Evolutionary conservation across 2,797 vertebrate species (phyloP).

Genomic region (Buphagus erythrorhynchus): DNA sequence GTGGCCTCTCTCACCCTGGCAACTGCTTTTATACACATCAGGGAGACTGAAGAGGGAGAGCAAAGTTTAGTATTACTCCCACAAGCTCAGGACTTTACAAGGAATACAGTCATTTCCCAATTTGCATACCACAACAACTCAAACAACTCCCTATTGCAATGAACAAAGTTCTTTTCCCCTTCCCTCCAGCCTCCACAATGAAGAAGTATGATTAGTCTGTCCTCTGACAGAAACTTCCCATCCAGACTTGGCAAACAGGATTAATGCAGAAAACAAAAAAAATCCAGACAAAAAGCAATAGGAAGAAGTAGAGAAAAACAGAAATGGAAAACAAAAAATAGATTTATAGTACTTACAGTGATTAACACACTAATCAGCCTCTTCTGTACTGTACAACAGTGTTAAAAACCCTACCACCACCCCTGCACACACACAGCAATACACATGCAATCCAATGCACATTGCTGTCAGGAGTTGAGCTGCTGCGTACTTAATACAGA

Average conservation of each 20-base stretch:
- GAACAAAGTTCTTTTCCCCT: not conserved
- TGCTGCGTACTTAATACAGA: fast-evolving
- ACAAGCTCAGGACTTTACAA: not conserved
- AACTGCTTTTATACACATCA: not conserved
- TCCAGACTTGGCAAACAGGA: not conserved
- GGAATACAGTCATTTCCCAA: not conserved
- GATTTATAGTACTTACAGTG: not conserved
- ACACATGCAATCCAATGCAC: not conserved
- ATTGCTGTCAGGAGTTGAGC: not conserved
- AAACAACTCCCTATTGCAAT: not conserved
- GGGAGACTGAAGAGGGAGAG: not conserved
- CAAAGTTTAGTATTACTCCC: not conserved
- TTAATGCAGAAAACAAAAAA: not conserved
- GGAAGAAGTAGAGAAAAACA: not conserved
- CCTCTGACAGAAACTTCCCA: not conserved
- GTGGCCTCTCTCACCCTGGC: not conserved
- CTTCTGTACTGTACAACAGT: not conserved
- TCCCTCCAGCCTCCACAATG: not conserved
- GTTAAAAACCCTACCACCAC: not conserved
- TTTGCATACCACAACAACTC: not conserved
- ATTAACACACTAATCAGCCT: not conserved
- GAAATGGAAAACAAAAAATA: not conserved
- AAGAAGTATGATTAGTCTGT: not conserved
- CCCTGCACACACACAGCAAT: not conserved
- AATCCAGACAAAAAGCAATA: not conserved